Conservation (phyloP, 1,140 invertebrate genomes). For the Bombus affinis region DNA sequence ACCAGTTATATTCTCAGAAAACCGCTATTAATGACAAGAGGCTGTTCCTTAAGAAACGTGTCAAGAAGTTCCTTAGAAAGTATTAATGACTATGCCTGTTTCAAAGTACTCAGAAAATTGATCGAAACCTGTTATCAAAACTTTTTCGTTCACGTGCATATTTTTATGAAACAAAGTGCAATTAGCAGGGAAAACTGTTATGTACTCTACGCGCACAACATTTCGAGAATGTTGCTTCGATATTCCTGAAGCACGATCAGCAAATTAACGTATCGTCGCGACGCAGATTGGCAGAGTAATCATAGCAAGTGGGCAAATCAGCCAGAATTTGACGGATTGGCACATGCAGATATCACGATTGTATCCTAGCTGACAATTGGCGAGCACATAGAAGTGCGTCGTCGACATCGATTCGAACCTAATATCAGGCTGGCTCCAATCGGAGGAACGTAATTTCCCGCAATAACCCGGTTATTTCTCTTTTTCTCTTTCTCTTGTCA, state of each 20-base stretch:
- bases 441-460: conserved; percentile 13
- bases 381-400: conserved; percentile 19
- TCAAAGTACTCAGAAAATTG: not conserved
- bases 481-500: not conserved
- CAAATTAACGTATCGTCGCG: conserved; percentile 56
- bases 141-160: not conserved
- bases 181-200: not conserved
- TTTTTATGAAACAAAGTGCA: no score
- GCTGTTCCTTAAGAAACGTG: not conserved
- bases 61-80: not conserved
- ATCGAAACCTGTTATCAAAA: not conserved
- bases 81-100: not conserved
- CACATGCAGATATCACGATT: conserved; percentile 51
- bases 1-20: not conserved
- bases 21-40: conserved; percentile 4
- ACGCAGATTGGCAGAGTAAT: conserved; percentile 47
- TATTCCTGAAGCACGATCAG: conserved; percentile 21
- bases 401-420: conserved; percentile 24
- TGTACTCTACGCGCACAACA: no score
- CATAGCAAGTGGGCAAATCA: conserved; percentile 61
- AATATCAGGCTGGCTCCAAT: conserved; percentile 23
- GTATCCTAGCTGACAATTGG: conserved; percentile 43
- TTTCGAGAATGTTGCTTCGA: not conserved
- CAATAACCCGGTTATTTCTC: not conserved
- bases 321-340: conserved; percentile 59